These are phyloP conservation scores for Danaus melanippus DNA, from an alignment of 1,140 invertebrate species.

Conservation along the genomic window DNA sequence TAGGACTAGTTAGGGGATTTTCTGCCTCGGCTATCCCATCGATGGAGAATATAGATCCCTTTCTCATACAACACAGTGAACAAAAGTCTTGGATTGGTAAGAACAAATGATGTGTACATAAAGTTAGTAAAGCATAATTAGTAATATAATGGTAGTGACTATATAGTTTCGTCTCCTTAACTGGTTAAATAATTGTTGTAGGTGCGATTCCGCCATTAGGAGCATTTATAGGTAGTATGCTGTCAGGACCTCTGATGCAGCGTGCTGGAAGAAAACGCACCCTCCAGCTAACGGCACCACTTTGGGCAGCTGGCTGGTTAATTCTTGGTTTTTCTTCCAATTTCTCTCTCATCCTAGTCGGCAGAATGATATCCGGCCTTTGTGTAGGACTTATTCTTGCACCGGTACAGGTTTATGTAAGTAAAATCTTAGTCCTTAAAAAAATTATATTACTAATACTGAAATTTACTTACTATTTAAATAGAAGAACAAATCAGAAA, in stretches of 20 bases:
- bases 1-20: constrained; percentile 73
- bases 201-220: constrained; percentile 73
- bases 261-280: constrained; percentile 61
- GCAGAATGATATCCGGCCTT: constrained; percentile 74
- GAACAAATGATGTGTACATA: constrained; percentile 18
- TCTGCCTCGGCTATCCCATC: constrained; percentile 74
- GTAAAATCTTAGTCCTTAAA: constrained; percentile 22
- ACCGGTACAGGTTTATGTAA: constrained; percentile 77
- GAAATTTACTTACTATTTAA: too few relatives aligned
- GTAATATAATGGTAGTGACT: too few relatives aligned
- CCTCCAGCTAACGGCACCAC: constrained; percentile 61
- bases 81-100: constrained; percentile 74
- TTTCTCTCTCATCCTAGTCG: constrained; percentile 65
- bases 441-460: background rate
- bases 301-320: constrained; percentile 73
- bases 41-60: constrained; percentile 50
- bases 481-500: too few relatives aligned
- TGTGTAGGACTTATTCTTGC: constrained; percentile 75
- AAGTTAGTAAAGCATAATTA: too few relatives aligned
- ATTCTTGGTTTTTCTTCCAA: constrained; percentile 62
- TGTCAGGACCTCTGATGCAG: constrained; percentile 69
- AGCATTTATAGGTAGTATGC: constrained; percentile 68
- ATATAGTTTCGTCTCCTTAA: too few relatives aligned
- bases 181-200: constrained; percentile 23
- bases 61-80: constrained; percentile 59